Percentiles rank a stretch among this genome's conserved stretches.
These are phyloP conservation scores for Cathartes aura DNA, from an alignment of 2,113 vertebrate species.

Conservation along the genomic window DNA sequence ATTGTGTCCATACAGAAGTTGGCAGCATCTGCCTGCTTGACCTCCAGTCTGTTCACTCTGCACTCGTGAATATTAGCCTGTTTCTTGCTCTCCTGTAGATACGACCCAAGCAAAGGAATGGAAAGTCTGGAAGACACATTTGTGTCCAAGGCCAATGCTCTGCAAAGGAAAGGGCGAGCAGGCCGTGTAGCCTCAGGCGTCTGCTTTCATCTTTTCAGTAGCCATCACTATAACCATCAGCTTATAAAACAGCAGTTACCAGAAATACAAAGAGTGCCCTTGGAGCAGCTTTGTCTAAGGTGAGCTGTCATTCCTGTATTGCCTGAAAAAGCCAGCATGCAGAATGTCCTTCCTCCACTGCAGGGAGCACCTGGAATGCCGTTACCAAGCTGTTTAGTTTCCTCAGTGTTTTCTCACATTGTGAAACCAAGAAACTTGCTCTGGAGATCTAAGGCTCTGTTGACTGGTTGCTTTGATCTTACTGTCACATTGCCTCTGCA, in stretches of 20 bases:
- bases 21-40: background rate
- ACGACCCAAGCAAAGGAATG: conserved; percentile 95
- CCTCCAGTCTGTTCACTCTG: background rate
- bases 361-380: background rate
- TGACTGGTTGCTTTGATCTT: background rate
- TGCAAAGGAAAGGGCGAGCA: conserved; percentile 93
- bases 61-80: background rate
- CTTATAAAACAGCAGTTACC: conserved; percentile 92
- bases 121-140: conserved; percentile 96
- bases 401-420: background rate
- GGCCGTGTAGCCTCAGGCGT: conserved; percentile 94
- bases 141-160: conserved; percentile 91
- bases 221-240: conserved; percentile 90
- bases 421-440: background rate
- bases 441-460: background rate
- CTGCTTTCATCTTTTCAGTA: conserved; percentile 97
- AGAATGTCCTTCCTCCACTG: background rate
- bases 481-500: background rate
- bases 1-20: background rate
- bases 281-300: conserved; percentile 97
- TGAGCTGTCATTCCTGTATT: conserved; percentile 41
- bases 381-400: background rate
- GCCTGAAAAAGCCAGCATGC: background rate
- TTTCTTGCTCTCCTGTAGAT: conserved; percentile 74
- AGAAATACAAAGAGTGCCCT: conserved; percentile 93